Conservation (phyloP, 2,797 vertebrate genomes). For the Morus bassanus region DNA sequence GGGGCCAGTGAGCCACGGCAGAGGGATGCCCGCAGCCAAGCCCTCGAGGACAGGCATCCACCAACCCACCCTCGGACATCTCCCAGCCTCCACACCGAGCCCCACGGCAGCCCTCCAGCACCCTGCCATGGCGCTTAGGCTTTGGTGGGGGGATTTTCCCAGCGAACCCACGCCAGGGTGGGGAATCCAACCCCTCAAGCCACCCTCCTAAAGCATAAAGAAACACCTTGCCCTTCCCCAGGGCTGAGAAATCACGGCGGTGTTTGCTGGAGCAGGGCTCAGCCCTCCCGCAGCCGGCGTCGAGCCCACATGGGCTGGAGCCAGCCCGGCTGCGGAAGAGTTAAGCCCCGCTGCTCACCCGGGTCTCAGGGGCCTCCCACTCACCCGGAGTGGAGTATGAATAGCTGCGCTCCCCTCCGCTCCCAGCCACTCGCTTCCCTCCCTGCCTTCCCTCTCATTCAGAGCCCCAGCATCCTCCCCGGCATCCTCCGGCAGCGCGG, state of each 20-base stretch:
- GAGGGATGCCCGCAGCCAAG: background rate
- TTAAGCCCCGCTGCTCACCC: constrained; percentile 61
- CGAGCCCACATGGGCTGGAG: background rate
- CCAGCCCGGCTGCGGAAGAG: constrained; percentile 17
- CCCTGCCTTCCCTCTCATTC: background rate
- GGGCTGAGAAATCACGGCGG: background rate
- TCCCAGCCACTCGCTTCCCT: constrained; percentile 41
- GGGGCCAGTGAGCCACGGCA: accelerated
- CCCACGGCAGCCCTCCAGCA: background rate
- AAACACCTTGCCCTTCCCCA: background rate
- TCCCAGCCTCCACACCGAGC: background rate
- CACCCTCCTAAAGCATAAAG: background rate
- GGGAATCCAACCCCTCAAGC: background rate
- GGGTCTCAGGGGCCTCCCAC: constrained; percentile 66
- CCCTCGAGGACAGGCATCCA: background rate
- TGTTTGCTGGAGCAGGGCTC: background rate
- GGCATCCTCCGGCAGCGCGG: background rate
- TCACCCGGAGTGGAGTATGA: constrained; percentile 69
- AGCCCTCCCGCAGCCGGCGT: background rate
- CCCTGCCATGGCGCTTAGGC: background rate
- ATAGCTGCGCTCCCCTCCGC: constrained; percentile 65
- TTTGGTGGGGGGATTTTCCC: background rate
- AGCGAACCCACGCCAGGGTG: background rate
- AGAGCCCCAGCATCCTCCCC: background rate
- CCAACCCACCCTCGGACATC: background rate